phyloP scores from a whole-genome alignment of 2,113 vertebrate genomes.

The Sminthopsis crassicaudata region DNA sequence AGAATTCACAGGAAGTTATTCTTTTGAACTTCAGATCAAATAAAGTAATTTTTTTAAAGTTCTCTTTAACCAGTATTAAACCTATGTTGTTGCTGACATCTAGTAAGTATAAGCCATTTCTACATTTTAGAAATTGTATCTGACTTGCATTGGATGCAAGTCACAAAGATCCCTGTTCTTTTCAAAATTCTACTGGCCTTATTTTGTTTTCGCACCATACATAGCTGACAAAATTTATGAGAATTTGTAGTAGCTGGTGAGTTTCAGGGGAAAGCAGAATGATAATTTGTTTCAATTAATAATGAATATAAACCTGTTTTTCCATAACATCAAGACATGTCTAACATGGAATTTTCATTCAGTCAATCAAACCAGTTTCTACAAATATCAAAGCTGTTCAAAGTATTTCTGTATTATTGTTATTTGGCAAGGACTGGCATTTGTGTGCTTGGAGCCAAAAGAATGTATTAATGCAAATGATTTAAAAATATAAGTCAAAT shows the following conservation, averaged over 20 bases:
- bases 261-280: constrained; percentile 27
- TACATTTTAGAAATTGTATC: constrained; percentile 32
- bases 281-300: constrained; percentile 15
- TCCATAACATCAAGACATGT: not conserved
- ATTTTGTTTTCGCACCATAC: constrained; percentile 41
- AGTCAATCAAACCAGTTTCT: not conserved
- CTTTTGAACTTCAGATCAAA: constrained; percentile 47
- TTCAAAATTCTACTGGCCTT: constrained; percentile 52
- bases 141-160: constrained; percentile 60
- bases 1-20: constrained; percentile 18
- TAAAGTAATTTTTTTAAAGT: constrained; percentile 36
- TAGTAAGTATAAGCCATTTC: constrained; percentile 51
- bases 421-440: not conserved
- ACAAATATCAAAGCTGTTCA: not conserved
- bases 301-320: not conserved
- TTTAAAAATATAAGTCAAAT: not conserved
- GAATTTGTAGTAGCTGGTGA: constrained; percentile 27
- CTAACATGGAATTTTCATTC: not conserved
- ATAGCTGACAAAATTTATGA: constrained; percentile 39
- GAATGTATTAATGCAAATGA: not conserved
- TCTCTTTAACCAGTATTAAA: constrained; percentile 46
- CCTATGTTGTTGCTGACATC: constrained; percentile 44
- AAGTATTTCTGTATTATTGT: constrained; percentile 16
- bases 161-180: constrained; percentile 35
- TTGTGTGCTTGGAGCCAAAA: not conserved